Conservation (phyloP, 1,140 invertebrate genomes). For the Cydia strobilella region DNA sequence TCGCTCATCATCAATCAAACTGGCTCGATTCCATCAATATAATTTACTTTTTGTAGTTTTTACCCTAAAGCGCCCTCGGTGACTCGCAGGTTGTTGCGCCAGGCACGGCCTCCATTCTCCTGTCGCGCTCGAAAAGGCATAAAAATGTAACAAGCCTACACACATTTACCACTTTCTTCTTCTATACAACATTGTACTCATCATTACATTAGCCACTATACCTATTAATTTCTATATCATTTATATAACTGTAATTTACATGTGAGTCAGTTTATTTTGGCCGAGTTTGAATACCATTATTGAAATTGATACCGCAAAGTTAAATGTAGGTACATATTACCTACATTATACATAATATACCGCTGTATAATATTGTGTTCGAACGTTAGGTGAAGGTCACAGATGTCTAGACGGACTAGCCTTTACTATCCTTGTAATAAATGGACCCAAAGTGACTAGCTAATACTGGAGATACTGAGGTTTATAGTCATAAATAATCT, state of each 20-base stretch:
- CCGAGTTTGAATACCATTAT: not conserved
- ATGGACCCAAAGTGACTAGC: not conserved
- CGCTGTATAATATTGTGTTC: not conserved
- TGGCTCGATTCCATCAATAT: conserved; percentile 78
- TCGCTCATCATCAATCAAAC: conserved; percentile 79
- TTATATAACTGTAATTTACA: conserved; percentile 19
- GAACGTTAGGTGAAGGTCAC: not conserved
- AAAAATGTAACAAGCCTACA: not conserved
- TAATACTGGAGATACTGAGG: not conserved
- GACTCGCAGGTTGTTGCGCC: conserved; percentile 69
- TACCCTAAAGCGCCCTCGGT: conserved; percentile 71
- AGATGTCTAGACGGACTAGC: conserved; percentile 8
- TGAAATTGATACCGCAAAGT: conserved; percentile 12
- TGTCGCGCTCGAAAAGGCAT: not conserved
- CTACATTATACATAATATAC: not conserved
- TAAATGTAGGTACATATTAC: not conserved
- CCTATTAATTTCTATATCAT: conserved; percentile 15
- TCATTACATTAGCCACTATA: conserved; percentile 33
- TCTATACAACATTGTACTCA: conserved; percentile 32
- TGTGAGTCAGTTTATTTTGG: conserved; percentile 15
- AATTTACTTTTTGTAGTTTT: conserved; percentile 80
- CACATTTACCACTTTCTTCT: not conserved
- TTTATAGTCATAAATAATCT: not conserved
- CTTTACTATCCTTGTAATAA: conserved; percentile 9
- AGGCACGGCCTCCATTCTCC: conserved; percentile 51